Percentiles rank a stretch among this genome's conserved stretches.
These are phyloP conservation scores for Rutilus rutilus DNA, from an alignment of 2,113 vertebrate genomes.

Conservation along the genomic window DNA sequence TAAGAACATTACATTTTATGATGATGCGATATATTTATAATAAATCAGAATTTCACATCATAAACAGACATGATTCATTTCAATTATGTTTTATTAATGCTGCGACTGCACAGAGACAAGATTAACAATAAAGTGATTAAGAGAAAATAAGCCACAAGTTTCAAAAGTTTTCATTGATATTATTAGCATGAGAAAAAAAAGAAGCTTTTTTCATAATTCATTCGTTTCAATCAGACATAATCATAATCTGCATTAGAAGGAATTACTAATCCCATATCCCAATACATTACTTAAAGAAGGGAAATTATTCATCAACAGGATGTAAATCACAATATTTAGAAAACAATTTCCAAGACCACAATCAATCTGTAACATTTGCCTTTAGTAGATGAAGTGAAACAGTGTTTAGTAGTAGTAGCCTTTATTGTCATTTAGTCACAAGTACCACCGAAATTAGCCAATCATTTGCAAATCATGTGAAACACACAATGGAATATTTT, in stretches of 20 bases:
- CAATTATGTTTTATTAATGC: neutral
- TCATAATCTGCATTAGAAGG: neutral
- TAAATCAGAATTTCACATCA: neutral
- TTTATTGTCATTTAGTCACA: too few relatives aligned
- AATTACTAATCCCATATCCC: neutral
- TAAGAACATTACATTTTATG: too few relatives aligned
- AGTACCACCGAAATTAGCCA: too few relatives aligned
- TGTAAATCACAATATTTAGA: neutral
- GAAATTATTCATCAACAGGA: neutral
- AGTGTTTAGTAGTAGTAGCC: too few relatives aligned
- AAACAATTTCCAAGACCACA: neutral
- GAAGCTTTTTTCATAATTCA: neutral
- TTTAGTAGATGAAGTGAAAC: neutral
- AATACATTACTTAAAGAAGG: neutral
- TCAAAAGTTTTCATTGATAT: neutral
- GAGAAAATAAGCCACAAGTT: neutral
- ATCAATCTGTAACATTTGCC: neutral
- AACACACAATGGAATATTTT: neutral
- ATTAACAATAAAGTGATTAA: neutral
- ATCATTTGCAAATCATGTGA: neutral
- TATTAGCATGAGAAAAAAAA: neutral
- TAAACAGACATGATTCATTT: neutral
- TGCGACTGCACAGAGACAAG: neutral
- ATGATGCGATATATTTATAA: neutral
- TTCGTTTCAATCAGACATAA: neutral